These are phyloP conservation scores for Tanaodytes sp. DNA, from an alignment of 2,888 invertebrate genomes.

Conservation along the genomic window DNA sequence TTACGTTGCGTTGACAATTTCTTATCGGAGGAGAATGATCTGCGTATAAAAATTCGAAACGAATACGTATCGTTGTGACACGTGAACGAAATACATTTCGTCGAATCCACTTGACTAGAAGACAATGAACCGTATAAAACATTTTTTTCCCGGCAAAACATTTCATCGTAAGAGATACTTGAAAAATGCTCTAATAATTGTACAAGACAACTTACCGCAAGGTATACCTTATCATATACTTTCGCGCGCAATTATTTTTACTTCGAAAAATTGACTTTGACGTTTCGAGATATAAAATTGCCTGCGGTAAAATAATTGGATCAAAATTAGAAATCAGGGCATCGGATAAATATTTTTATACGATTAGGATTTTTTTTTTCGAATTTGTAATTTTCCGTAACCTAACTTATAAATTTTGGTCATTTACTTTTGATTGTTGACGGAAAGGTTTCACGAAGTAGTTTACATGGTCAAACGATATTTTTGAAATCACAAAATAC, in stretches of 20 bases:
- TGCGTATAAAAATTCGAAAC: conserved; percentile 5
- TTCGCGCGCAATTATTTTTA: background rate
- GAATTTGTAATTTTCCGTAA: too few relatives aligned
- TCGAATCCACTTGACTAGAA: conserved; percentile 18
- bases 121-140: conserved; percentile 25
- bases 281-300: too few relatives aligned
- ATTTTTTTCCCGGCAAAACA: conserved; percentile 13
- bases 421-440: too few relatives aligned
- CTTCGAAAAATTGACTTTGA: too few relatives aligned
- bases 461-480: too few relatives aligned
- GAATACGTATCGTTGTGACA: conserved; percentile 10
- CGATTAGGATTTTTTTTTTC: too few relatives aligned
- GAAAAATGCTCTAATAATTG: conserved; percentile 13
- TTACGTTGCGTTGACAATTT: conserved; percentile 11
- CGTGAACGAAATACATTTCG: conserved; percentile 23
- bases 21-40: conserved; percentile 16
- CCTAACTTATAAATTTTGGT: too few relatives aligned
- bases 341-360: too few relatives aligned
- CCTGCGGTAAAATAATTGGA: too few relatives aligned
- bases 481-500: too few relatives aligned
- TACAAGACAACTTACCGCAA: conserved; percentile 3
- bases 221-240: background rate
- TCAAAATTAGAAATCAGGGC: too few relatives aligned
- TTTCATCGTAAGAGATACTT: conserved; percentile 25
- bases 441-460: too few relatives aligned